These are phyloP conservation scores for Notospermus geniculatus DNA, from an alignment of 1,140 invertebrate genomes.

Conservation along the genomic window DNA sequence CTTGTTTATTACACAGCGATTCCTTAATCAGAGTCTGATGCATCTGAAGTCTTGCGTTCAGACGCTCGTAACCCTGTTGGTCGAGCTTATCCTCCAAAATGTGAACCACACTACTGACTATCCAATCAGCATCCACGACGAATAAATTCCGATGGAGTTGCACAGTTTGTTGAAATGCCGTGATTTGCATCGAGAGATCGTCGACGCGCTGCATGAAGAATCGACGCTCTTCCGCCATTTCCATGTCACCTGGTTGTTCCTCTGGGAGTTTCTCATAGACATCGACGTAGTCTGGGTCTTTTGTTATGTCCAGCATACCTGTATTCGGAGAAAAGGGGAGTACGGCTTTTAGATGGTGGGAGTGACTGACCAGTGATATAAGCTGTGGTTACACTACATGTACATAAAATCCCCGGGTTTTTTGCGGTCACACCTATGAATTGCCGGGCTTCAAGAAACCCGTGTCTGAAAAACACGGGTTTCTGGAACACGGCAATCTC, in stretches of 20 bases:
- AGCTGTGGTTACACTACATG: too few relatives aligned
- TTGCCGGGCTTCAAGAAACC: too few relatives aligned
- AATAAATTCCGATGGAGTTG: conserved; percentile 45
- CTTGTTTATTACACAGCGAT: conserved; percentile 38
- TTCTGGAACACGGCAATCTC: too few relatives aligned
- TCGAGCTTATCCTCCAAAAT: conserved; percentile 46
- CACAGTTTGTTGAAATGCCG: conserved; percentile 39
- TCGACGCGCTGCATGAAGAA: conserved; percentile 51
- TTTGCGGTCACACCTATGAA: too few relatives aligned
- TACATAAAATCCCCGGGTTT: too few relatives aligned
- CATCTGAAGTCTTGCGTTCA: conserved; percentile 49
- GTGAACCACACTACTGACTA: conserved; percentile 43
- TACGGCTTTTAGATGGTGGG: not conserved
- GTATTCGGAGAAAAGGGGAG: conserved; percentile 13
- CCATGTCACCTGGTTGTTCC: conserved; percentile 34
- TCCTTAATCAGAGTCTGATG: conserved; percentile 46
- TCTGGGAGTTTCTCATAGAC: conserved; percentile 38
- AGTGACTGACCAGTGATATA: too few relatives aligned
- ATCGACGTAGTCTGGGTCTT: conserved; percentile 45
- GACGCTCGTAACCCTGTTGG: conserved; percentile 43
- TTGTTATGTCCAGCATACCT: conserved; percentile 50
- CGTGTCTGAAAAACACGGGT: too few relatives aligned
- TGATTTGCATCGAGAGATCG: conserved; percentile 47
- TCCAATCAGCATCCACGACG: conserved; percentile 43
- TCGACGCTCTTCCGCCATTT: conserved; percentile 40